Evolutionary conservation across 2,888 invertebrate genomes (phyloP), one percentile per base, ranked within the genome.

Genomic region (Itoplectis maculator): DNA sequence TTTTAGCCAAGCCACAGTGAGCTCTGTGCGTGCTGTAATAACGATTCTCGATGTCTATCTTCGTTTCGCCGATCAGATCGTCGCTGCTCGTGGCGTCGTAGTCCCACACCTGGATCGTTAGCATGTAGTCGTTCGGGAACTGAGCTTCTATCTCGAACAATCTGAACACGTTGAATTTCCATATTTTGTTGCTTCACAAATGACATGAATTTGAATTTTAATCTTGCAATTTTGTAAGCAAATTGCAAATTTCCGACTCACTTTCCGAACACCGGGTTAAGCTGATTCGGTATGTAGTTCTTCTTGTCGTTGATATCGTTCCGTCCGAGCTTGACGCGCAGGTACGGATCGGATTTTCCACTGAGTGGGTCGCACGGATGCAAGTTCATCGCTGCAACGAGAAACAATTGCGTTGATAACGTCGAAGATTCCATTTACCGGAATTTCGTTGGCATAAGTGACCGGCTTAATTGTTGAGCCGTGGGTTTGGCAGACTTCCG

Each of bases 31-130:
- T 95, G 18, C 96, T 95, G 90, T 96, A 97, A 90, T 96, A 96
- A 81, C 98, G 95, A 92, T 97, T 97, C 93, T 98, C 98, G 63
- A 98, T 93, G 92, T 98, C 98, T 82, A 98, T 96, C 81, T 93
- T 94, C 0, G 98, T 98, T 87, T 95, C 96, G 0, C 98, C 98
- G 87, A 98, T 97, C 8, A 98, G 92, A 89, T 97, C 97, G 89
- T 98, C 97, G 2, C 94, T 91, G 0, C 95, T 94, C 0, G 94
- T 92, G 2, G 94, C 89, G 88, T 97, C 97, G 92, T 95, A 95
- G 91, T 98, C 97, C 92, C 95, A 96, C 0, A 98, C 93, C 45
- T 96, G 95, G 0, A 98, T 93, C 42, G 94, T 95, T 72, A 98
- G 91, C 72, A 95, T 93, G 81, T 97, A 96, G 87, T 98, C 97